phyloP scores from a whole-genome alignment of 2,888 invertebrate genomes.

The Tubulanus polymorphus region DNA sequence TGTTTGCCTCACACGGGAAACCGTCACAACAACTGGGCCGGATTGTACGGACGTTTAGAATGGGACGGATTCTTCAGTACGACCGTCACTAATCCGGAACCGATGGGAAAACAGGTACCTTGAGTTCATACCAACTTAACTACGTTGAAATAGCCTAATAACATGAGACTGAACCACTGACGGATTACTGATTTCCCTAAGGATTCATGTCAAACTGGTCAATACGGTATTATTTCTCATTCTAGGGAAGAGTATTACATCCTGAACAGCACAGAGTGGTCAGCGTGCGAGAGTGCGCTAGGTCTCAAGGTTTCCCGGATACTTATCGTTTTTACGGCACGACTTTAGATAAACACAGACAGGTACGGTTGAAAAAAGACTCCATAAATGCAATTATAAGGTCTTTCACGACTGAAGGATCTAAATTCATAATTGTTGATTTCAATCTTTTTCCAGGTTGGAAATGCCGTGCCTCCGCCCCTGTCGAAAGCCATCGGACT shows the following conservation, averaged over 20 bases:
- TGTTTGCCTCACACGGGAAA: conserved; percentile 83
- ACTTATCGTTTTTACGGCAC: conserved; percentile 71
- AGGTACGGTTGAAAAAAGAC: conserved; percentile 56
- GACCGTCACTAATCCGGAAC: conserved; percentile 74
- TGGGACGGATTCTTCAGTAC: conserved; percentile 84
- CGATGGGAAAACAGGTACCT: conserved; percentile 77
- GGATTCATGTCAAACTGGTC: not conserved
- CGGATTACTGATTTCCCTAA: not conserved
- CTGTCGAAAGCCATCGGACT: conserved; percentile 71
- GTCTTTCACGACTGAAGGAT: not conserved
- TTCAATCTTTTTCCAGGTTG: conserved; percentile 56
- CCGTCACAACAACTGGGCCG: conserved; percentile 81
- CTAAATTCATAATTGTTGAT: not conserved
- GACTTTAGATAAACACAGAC: conserved; percentile 73
- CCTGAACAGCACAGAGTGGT: conserved; percentile 71
- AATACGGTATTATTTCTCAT: conserved; percentile 5
- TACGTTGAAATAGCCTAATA: no score
- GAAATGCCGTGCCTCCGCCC: conserved; percentile 84
- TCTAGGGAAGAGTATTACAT: conserved; percentile 71
- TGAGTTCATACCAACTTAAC: not conserved
- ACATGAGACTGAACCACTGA: no score
- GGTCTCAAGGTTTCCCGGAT: conserved; percentile 82
- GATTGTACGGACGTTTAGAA: conserved; percentile 73
- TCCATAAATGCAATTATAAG: not conserved
- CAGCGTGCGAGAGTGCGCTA: conserved; percentile 81